These are phyloP conservation scores for Phalera bucephala DNA, from an alignment of 2,888 invertebrate species.

Conservation along the genomic window DNA sequence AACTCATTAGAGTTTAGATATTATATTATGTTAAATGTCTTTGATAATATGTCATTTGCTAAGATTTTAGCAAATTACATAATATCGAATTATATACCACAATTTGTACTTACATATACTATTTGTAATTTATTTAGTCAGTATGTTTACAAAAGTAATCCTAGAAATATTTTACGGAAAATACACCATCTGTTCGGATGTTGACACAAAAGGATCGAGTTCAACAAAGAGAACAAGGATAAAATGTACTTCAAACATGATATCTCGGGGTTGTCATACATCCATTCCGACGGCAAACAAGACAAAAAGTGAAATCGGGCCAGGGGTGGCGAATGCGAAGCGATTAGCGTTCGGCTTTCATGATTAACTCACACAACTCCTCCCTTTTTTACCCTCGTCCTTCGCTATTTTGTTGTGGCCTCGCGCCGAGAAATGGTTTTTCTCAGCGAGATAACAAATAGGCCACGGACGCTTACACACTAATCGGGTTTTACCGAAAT, in stretches of 20 bases:
- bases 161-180: no score
- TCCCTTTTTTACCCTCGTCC: constrained; percentile 40
- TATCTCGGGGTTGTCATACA: constrained; percentile 39
- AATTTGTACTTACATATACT: no score
- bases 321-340: constrained; percentile 41
- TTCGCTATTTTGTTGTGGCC: constrained; percentile 35
- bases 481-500: constrained; percentile 64
- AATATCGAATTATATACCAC: no score
- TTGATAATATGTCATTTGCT: no score
- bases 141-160: no score
- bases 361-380: constrained; percentile 57
- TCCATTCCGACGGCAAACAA: constrained; percentile 41
- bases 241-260: constrained; percentile 37
- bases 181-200: no score
- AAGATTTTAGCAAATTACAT: no score
- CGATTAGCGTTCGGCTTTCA: constrained; percentile 56
- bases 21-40: no score
- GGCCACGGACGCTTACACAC: constrained; percentile 60
- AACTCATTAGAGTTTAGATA: no score
- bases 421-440: constrained; percentile 41
- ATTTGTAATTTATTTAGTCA: no score
- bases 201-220: no score
- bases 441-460: constrained; percentile 61
- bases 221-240: constrained; percentile 25
- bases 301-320: constrained; percentile 43